phyloP scores from a whole-genome alignment of 2,888 invertebrate species.

The Napeogenes sylphis region DNA sequence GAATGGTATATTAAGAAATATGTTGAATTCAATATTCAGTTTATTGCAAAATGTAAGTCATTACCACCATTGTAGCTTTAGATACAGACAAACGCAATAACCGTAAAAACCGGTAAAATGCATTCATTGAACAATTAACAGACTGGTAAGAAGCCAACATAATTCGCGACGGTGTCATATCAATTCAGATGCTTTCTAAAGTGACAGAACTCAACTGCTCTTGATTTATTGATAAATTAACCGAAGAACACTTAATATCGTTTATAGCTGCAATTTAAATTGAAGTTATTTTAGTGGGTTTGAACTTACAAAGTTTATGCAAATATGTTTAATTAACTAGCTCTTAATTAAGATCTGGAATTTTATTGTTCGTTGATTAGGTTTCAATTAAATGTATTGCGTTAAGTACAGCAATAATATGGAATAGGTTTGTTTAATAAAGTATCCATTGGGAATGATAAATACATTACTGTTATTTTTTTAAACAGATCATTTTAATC shows the following conservation, averaged over 20 bases:
- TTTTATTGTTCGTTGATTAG: no score
- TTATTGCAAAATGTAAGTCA: no score
- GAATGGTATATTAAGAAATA: no score
- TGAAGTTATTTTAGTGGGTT: not conserved
- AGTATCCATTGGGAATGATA: no score
- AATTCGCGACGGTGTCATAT: slow-evolving; percentile 2
- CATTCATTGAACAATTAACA: slow-evolving; percentile 4
- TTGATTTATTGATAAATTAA: slow-evolving; percentile 6
- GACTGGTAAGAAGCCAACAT: not conserved
- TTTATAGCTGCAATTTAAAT: not conserved
- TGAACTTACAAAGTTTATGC: not conserved
- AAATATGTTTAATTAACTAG: no score
- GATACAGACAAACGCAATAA: not conserved
- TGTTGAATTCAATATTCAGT: no score
- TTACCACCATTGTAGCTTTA: no score
- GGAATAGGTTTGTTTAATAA: no score
- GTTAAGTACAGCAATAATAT: no score
- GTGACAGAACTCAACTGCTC: slow-evolving; percentile 5
- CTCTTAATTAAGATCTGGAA: no score
- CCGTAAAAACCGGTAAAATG: not conserved
- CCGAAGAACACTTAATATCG: slow-evolving; percentile 2
- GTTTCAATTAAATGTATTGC: no score
- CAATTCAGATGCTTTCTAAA: no score
- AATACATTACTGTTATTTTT: not conserved
- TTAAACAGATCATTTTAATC: not conserved